Evolutionary conservation across 2,113 vertebrate genomes (phyloP), one percentile per base, ranked within the genome.

Genomic region (Rhombomys opimus): DNA sequence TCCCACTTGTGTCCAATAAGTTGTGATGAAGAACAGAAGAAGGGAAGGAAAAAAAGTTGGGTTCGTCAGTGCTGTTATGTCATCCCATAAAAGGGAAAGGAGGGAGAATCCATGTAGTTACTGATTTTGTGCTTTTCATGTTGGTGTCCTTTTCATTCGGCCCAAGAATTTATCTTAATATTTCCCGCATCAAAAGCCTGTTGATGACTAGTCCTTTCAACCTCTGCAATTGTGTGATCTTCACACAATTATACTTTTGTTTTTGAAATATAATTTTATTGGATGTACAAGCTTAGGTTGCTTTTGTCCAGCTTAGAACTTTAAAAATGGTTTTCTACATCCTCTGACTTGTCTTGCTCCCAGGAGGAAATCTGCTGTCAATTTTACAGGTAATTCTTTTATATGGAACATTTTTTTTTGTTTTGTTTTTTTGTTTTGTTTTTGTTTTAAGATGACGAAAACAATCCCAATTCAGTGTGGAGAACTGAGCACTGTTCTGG

Each of bases 351-450:
- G n/a, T 25, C 54, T 87, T 87, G 73, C n/a, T 81, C 50, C 90
- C 65, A 57, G 0, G 27, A 52, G 93, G 59, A 91, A 87, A 54
- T 84, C 23, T 65, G 52, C 57, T 68, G 52, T 70, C 76, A 38
- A n/a, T 59, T n/a, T 96, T 85, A 17, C 35, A 59, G 46, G 52
- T 77, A 32, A 61, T 96, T 32, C 78, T 95, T 91, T 95, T 15
- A 89, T 30, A 65, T 23, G 35, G 5, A 82, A 27, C 57, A 80
- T 65, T 57, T 72, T 35, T 87, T 46, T 46, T 46, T 4, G n/a
- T n/a, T n/a, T n/a, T n/a, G n/a, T n/a, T n/a, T n/a, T 41, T 2
- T 41, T 41, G 41, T 41, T 41, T 41, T 41, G 41, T 41, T 41
- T 41, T 41, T 41, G 41, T n/a, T 57, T 72, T n/a, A 65, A 52